Evolutionary conservation across 2,113 vertebrate genomes (phyloP).

Genomic region (Pangasianodon hypophthalmus): DNA sequence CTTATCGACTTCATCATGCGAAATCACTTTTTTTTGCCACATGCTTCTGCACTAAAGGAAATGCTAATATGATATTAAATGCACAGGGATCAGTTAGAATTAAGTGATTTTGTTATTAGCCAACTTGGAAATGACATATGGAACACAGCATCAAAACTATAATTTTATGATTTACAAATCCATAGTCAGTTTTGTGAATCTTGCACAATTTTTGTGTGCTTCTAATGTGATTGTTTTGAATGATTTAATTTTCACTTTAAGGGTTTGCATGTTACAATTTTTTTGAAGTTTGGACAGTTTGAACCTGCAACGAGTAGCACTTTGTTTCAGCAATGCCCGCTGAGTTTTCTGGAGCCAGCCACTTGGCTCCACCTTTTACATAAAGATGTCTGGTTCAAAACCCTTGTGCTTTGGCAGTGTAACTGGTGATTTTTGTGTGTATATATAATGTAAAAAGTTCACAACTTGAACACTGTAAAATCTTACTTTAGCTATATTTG

Average conservation of each 20-base stretch:
- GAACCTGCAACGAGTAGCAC: background rate
- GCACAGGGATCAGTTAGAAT: background rate
- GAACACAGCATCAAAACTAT: background rate
- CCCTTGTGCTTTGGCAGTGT: too few relatives aligned
- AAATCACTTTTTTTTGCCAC: background rate
- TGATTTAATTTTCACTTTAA: background rate
- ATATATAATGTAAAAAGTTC: too few relatives aligned
- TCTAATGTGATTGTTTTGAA: background rate
- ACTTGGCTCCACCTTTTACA: background rate
- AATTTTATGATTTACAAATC: background rate
- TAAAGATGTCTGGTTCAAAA: background rate
- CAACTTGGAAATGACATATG: background rate
- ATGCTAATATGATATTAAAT: background rate
- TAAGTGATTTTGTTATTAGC: background rate
- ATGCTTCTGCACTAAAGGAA: background rate
- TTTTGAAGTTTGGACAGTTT: background rate
- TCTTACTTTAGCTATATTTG: too few relatives aligned
- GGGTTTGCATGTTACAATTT: background rate
- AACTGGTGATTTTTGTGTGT: too few relatives aligned
- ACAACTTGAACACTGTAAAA: too few relatives aligned
- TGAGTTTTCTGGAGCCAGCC: background rate
- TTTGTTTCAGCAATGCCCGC: background rate
- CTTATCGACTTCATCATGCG: background rate
- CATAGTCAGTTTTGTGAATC: background rate
- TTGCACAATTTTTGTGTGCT: background rate